A percentile compares a stretch with the other conserved stretches of the same genome.
Evolutionary conservation across 35 echinoderm and acorn worm species (phyloP).

Genomic region (Apostichopus japonicus): DNA sequence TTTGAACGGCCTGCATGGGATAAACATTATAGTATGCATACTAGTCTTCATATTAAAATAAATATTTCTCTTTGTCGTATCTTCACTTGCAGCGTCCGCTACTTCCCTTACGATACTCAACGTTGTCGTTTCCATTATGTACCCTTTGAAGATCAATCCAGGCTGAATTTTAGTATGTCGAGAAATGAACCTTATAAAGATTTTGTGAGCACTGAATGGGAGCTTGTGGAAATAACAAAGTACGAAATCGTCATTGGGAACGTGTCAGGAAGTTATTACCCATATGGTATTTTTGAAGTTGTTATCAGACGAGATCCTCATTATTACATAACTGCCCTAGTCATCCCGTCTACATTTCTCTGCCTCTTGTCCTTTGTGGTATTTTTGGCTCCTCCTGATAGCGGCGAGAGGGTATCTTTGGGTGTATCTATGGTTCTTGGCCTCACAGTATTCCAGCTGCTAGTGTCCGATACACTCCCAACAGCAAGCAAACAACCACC

Average conservation of each 20-base stretch:
- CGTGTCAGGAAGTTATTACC: not conserved
- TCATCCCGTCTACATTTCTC: slow-evolving; percentile 14
- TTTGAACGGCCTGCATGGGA: not conserved
- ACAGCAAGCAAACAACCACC: slow-evolving; percentile 7
- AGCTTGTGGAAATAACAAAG: not conserved
- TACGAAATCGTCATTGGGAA: not conserved
- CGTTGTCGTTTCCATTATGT: not conserved
- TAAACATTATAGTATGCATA: not conserved
- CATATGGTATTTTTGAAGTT: not conserved
- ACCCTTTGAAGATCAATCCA: not conserved
- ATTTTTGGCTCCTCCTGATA: slow-evolving; percentile 18
- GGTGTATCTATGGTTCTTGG: slow-evolving; percentile 34
- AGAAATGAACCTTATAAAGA: too few species aligned
- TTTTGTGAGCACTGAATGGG: not conserved
- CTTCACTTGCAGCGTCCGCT: not conserved
- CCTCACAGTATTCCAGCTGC: slow-evolving; percentile 42
- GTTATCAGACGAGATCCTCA: not conserved
- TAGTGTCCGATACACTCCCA: slow-evolving; percentile 26
- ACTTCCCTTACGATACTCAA: slow-evolving; percentile 33
- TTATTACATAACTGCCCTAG: not conserved
- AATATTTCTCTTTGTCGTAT: not conserved
- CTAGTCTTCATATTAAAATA: not conserved
- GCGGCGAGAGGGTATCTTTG: slow-evolving; percentile 43
- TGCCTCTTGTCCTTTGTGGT: not conserved
- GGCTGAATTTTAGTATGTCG: not conserved